These are phyloP conservation scores for Agelastica alni DNA, from an alignment of 2,888 invertebrate species.

Conservation along the genomic window DNA sequence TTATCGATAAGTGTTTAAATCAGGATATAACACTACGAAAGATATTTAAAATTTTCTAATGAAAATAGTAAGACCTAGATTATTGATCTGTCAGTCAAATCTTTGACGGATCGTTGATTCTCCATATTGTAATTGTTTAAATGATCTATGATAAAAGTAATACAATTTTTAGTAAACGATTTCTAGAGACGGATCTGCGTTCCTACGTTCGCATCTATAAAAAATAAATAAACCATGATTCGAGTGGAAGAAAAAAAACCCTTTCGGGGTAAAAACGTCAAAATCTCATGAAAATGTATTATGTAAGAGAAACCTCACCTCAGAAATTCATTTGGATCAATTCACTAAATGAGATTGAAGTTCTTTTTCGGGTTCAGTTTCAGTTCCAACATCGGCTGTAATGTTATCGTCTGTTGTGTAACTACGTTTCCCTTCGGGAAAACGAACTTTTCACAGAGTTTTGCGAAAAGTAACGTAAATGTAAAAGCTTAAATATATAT, in stretches of 20 bases:
- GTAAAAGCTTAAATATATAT: conserved; percentile 13
- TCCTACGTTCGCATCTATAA: conserved; percentile 3
- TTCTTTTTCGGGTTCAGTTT: conserved; percentile 19
- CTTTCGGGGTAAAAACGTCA: conserved; percentile 20
- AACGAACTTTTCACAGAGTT: conserved; percentile 18
- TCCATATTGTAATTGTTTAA: too few relatives aligned
- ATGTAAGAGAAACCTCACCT: conserved; percentile 24
- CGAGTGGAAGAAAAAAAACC: conserved; percentile 16
- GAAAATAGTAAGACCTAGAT: too few relatives aligned
- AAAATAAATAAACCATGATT: conserved; percentile 23
- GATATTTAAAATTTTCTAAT: too few relatives aligned
- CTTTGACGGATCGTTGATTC: too few relatives aligned
- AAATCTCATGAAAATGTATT: conserved; percentile 26
- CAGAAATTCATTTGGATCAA: conserved; percentile 24
- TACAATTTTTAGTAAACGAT: too few relatives aligned
- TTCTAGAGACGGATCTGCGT: too few relatives aligned
- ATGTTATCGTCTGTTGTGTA: conserved; percentile 16
- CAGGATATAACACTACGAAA: too few relatives aligned
- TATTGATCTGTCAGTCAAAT: too few relatives aligned
- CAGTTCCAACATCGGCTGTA: conserved; percentile 12
- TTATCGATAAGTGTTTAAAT: too few relatives aligned
- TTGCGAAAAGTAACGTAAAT: conserved; percentile 6
- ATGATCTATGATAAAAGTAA: too few relatives aligned
- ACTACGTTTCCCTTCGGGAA: conserved; percentile 13
- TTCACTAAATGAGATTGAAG: conserved; percentile 25